Base-by-base conservation (phyloP, 2,797 vertebrate genomes). In the Coreius guichenoti region DNA sequence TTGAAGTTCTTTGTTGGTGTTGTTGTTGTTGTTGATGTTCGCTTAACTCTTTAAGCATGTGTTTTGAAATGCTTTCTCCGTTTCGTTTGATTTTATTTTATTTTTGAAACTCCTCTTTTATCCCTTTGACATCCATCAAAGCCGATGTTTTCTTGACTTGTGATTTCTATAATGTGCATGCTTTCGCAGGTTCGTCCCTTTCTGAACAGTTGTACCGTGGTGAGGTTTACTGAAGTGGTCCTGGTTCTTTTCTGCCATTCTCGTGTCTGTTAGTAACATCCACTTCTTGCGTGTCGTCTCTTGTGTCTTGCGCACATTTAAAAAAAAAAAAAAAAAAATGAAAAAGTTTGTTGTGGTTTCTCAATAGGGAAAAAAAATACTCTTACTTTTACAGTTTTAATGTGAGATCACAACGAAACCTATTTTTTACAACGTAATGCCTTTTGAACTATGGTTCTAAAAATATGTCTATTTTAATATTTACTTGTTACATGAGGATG, bases 381-480 rank as follows among this genome's bases (percentile, higher is more conserved):
- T 88, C 86, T 90, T 90, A 95, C 94, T 96, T 96, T 95, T 95
- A 94, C 94, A 95, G 92, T 95, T 96, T 95, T 93, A 93, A 93
- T 93, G 94, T 95, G 95, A 96, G 96, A 97, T 97, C 95, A 93
- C 94, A 95, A 94, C 94, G 96, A 96, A 98, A 96, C 95, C 96
- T 98, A 95, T 97, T 97, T 90, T 97, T 96, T 96, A 95, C 95
- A 94, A 94, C 96, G 96, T 97, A 96, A 96, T 96, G 97, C 96
- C 97, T 98, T 98, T 97, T 97, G 96, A 97, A 97, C 96, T 92
- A 98, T 97, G 96, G 97, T 97, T 97, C 96, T 96, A 97, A 98
- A 98, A 97, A 97, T 97, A 97, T 96, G 96, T 98, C 97, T 99
- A 99, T 99, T 99, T 99, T 99, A 99, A 98, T 99, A 99, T 96